A percentile compares a stretch with the other conserved stretches of the same genome.
Conservation (phyloP, 2,888 invertebrate genomes). For the Mythimna loreyi region DNA sequence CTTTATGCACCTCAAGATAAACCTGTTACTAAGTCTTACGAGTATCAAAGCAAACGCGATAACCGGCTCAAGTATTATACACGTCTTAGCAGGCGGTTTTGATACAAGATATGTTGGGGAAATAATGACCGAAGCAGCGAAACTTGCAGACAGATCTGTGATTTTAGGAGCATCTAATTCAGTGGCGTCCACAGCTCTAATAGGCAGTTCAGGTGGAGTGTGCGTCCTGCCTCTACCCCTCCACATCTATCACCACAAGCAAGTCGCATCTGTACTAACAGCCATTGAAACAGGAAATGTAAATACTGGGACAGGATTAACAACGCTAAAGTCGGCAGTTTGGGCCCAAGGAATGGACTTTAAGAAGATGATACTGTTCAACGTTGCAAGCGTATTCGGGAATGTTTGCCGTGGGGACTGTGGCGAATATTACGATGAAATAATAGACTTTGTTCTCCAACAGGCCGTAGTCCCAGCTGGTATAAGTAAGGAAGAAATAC, state of each 20-base stretch:
- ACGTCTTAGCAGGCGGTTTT: slow-evolving; percentile 79
- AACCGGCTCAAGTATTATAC: slow-evolving; percentile 76
- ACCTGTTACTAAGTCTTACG: slow-evolving; percentile 80
- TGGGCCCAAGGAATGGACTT: slow-evolving; percentile 86
- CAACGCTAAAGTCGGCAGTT: slow-evolving; percentile 78
- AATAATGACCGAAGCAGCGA: slow-evolving; percentile 80
- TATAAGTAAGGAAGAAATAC: slow-evolving; percentile 71
- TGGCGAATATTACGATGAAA: slow-evolving; percentile 79
- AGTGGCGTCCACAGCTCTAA: slow-evolving; percentile 71
- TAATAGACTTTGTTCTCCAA: slow-evolving; percentile 78
- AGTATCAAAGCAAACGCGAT: slow-evolving; percentile 81
- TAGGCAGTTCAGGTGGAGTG: slow-evolving; percentile 80
- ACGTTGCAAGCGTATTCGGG: slow-evolving; percentile 83
- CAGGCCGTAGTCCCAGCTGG: slow-evolving; percentile 70
- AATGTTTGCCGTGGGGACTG: slow-evolving; percentile 81
- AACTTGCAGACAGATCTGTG: slow-evolving; percentile 75
- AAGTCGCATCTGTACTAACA: slow-evolving; percentile 73
- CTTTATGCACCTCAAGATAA: slow-evolving; percentile 86
- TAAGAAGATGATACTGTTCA: slow-evolving; percentile 79
- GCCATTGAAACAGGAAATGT: slow-evolving; percentile 81
- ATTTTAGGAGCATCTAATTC: slow-evolving; percentile 75
- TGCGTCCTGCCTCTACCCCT: slow-evolving; percentile 81
- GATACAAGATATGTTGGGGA: slow-evolving; percentile 80
- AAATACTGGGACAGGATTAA: slow-evolving; percentile 67
- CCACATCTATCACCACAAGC: slow-evolving; percentile 81